Evolutionary conservation across 2,113 vertebrate species (phyloP).

Genomic region (Morone chrysops): DNA sequence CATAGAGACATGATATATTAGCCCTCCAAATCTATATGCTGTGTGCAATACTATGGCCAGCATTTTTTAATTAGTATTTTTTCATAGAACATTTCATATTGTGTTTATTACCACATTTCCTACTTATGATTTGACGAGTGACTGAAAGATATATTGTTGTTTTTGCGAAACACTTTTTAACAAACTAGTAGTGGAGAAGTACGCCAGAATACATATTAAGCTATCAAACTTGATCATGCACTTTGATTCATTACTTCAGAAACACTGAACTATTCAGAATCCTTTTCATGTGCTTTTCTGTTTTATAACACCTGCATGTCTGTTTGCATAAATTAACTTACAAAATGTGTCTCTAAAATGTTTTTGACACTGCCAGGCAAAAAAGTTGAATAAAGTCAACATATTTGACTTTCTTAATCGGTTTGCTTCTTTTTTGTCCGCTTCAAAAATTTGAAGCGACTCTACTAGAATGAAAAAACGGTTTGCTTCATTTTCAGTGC

Average conservation of each 20-base stretch:
- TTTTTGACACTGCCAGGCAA: conserved; percentile 27
- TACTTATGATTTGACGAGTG: not conserved
- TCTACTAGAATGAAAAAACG: conserved; percentile 4
- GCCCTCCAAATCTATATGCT: not conserved
- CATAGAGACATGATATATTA: not conserved
- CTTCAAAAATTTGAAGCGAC: conserved; percentile 17
- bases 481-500: conserved; percentile 54
- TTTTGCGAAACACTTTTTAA: not conserved
- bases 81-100: conserved; percentile 22
- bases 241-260: conserved; percentile 16
- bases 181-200: not conserved
- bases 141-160: not conserved
- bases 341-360: conserved; percentile 22
- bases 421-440: conserved; percentile 9
- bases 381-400: conserved; percentile 62
- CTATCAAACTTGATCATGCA: conserved; percentile 5
- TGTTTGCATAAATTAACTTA: conserved; percentile 51
- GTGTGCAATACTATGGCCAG: not conserved
- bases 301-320: conserved; percentile 3
- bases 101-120: not conserved
- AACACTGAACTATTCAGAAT: conserved; percentile 8
- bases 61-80: no score
- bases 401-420: conserved; percentile 30
- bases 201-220: not conserved
- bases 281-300: not conserved